phyloP scores from a whole-genome alignment of 2,888 invertebrate genomes.

The Laothoe populi region DNA sequence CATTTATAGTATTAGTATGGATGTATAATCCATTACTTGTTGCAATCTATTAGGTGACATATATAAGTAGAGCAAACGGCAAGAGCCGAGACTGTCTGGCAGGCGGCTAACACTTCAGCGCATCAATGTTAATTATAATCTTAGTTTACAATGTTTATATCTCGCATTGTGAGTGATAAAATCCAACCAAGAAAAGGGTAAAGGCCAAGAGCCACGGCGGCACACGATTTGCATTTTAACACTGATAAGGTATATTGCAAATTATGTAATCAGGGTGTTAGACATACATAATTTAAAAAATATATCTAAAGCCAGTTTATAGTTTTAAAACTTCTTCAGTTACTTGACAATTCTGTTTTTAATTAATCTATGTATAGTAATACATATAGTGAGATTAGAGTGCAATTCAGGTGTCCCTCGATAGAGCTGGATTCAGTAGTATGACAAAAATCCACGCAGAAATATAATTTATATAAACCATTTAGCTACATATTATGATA shows the following conservation, averaged over 20 bases:
- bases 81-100: constrained; percentile 15
- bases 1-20: neutral
- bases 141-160: constrained; percentile 5
- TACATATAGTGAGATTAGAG: no score
- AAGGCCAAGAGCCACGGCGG: constrained; percentile 4
- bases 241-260: constrained; percentile 7
- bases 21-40: neutral
- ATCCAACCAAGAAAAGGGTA: constrained; percentile 5
- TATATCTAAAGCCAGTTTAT: no score
- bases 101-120: constrained; percentile 12
- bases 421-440: no score
- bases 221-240: constrained; percentile 1
- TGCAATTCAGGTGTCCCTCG: no score
- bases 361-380: no score
- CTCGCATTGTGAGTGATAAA: neutral
- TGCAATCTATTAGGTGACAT: constrained; percentile 11
- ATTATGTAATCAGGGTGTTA: neutral
- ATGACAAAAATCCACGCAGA: no score
- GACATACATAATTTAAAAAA: neutral
- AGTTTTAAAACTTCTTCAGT: no score
- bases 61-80: constrained; percentile 12
- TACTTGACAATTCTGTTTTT: no score
- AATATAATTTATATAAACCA: no score
- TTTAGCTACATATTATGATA: no score
- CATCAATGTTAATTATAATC: constrained; percentile 6